Percentiles rank a stretch among this genome's conserved stretches.
phyloP scores from a whole-genome alignment of 2,113 vertebrate genomes.

The Sigmodon hispidus region DNA sequence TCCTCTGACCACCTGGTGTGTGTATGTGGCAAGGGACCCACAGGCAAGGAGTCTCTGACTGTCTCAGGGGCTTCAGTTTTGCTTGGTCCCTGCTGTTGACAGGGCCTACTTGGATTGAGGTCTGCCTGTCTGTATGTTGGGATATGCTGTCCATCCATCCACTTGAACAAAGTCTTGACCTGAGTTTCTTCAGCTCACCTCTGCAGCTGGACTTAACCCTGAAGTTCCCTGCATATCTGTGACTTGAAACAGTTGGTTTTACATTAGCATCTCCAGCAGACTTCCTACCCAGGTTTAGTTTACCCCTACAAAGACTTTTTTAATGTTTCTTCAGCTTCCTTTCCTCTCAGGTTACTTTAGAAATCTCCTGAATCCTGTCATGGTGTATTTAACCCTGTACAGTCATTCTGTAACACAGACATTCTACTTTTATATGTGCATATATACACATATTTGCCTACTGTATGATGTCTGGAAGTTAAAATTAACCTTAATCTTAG shows the following conservation, averaged over 20 bases:
- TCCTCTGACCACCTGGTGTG: not conserved
- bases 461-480: not conserved
- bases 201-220: not conserved
- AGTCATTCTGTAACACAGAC: not conserved
- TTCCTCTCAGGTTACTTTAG: not conserved
- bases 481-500: not conserved
- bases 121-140: not conserved
- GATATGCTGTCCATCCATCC: not conserved
- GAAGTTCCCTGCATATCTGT: not conserved
- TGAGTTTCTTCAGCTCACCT: not conserved
- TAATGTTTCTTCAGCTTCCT: not conserved
- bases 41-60: not conserved
- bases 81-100: not conserved
- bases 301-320: not conserved
- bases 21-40: not conserved
- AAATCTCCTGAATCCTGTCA: not conserved
- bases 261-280: not conserved
- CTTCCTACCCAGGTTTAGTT: not conserved
- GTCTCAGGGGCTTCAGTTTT: not conserved
- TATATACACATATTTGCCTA: not conserved
- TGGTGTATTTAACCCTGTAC: not conserved
- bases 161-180: not conserved
- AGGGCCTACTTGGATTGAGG: no score
- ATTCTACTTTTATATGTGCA: not conserved
- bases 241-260: no score